Conservation (phyloP, 64 coral and sea anemone genomes). For the Actinia equina region DNA sequence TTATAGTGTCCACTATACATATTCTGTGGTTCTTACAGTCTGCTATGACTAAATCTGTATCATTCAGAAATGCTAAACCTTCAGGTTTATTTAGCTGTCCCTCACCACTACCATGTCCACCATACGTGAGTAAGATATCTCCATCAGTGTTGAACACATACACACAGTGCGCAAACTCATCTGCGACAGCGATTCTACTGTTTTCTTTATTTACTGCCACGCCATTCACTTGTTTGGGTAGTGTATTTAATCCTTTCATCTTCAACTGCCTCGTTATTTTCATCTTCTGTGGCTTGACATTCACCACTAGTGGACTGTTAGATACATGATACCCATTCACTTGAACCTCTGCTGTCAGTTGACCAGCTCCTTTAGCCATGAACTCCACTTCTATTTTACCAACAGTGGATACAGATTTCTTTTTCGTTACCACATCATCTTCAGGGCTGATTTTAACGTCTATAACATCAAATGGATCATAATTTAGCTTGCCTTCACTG, state of each 20-base stretch:
- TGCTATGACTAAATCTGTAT: constrained; percentile 11
- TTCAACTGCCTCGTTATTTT: not conserved
- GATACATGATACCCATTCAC: no score
- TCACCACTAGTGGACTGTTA: no score
- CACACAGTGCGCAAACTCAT: not conserved
- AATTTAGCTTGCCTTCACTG: no score
- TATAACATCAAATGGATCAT: not conserved
- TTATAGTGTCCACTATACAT: not conserved
- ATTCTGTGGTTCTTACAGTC: not conserved
- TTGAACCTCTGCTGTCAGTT: no score
- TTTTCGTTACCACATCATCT: no score
- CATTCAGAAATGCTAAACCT: constrained; percentile 14
- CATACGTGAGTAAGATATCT: constrained; percentile 18
- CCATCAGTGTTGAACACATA: constrained; percentile 8
- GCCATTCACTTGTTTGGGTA: not conserved
- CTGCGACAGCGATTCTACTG: not conserved
- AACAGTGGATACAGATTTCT: not conserved
- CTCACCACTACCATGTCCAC: not conserved
- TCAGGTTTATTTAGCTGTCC: not conserved
- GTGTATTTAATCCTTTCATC: no score
- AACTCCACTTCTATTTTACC: not conserved
- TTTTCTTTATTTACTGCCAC: not conserved
- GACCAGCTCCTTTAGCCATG: no score
- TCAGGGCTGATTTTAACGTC: not conserved
- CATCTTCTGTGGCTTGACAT: not conserved